These are phyloP conservation scores for Athene noctua DNA, from an alignment of 2,113 vertebrate genomes.

Conservation along the genomic window DNA sequence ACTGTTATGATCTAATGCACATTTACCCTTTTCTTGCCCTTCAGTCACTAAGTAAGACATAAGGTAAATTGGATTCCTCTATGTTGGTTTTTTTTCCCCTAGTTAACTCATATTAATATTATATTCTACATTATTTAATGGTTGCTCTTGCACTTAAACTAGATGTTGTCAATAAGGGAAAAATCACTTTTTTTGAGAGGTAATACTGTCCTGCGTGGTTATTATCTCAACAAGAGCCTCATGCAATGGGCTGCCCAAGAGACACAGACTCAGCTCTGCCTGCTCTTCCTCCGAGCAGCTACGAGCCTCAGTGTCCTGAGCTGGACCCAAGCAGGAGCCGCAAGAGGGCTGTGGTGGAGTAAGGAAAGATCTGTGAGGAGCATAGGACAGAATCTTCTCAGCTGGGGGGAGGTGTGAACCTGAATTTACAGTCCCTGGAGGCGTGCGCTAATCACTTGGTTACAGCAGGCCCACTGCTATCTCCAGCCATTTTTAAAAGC, in stretches of 20 bases:
- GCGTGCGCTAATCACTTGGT: background rate
- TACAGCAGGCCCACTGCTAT: background rate
- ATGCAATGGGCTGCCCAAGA: background rate
- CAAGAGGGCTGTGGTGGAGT: background rate
- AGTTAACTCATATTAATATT: constrained; percentile 29
- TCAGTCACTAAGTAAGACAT: background rate
- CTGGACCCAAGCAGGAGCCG: background rate
- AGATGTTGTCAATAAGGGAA: background rate
- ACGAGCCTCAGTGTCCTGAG: background rate
- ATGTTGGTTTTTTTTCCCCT: background rate
- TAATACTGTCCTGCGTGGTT: background rate
- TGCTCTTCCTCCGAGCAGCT: background rate
- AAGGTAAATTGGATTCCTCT: constrained; percentile 13
- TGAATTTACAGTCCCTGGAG: background rate
- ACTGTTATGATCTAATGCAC: constrained; percentile 30
- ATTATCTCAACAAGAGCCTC: background rate
- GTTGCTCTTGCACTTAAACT: background rate
- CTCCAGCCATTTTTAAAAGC: background rate
- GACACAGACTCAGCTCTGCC: background rate
- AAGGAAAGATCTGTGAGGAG: background rate
- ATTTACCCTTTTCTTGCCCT: constrained; percentile 56
- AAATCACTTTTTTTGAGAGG: background rate
- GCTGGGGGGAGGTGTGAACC: background rate
- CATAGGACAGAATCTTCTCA: background rate
- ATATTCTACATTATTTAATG: background rate